These are phyloP conservation scores for Orchesella cincta DNA, from an alignment of 1,140 invertebrate genomes.

Conservation along the genomic window DNA sequence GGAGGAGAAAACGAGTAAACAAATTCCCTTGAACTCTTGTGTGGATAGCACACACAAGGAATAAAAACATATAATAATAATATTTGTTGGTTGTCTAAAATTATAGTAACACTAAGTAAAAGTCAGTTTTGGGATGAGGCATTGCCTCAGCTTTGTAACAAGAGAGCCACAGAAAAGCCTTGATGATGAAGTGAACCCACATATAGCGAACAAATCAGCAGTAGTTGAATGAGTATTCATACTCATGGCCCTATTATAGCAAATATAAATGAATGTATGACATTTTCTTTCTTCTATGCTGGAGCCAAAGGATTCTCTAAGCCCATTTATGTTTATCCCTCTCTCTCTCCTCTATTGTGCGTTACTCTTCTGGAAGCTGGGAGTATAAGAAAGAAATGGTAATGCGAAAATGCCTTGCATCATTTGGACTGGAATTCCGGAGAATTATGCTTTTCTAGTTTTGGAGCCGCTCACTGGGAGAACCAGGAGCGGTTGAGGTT, in stretches of 20 bases:
- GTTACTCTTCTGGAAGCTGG: neutral
- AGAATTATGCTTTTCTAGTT: neutral
- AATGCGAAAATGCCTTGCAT: slow-evolving; percentile 11
- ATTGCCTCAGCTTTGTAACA: slow-evolving; percentile 21
- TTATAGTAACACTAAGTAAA: slow-evolving; percentile 22
- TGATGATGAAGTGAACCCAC: slow-evolving; percentile 27
- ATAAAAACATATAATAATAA: slow-evolving; percentile 1
- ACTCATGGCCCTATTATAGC: neutral
- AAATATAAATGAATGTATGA: slow-evolving; percentile 5
- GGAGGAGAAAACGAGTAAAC: neutral
- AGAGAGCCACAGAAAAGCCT: slow-evolving; percentile 26
- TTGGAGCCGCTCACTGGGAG: too few species aligned
- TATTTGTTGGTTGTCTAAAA: slow-evolving; percentile 22
- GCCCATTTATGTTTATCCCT: slow-evolving; percentile 25
- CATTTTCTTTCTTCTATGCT: slow-evolving; percentile 13
- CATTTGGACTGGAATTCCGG: slow-evolving; percentile 23
- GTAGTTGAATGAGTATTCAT: neutral
- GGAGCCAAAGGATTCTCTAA: slow-evolving; percentile 10
- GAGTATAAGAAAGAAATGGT: neutral
- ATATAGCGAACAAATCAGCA: slow-evolving; percentile 25
- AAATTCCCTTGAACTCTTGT: slow-evolving; percentile 20
- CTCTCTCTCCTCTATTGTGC: neutral
- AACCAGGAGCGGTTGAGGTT: too few species aligned
- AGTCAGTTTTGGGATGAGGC: slow-evolving; percentile 28
- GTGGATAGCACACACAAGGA: neutral